Conservation (phyloP, 1,140 invertebrate genomes). For the Heterodera carotae region DNA sequence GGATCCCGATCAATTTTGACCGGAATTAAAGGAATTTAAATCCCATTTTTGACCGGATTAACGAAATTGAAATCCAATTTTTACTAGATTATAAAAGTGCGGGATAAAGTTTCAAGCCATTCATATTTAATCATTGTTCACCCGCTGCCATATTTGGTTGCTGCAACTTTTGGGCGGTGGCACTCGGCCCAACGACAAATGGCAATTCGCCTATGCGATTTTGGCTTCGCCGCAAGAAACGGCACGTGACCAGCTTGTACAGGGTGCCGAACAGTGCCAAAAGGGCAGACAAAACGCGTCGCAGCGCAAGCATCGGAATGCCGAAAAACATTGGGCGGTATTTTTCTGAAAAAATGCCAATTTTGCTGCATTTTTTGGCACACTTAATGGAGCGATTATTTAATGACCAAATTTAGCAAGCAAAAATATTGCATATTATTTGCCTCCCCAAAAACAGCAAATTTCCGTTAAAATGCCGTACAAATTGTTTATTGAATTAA, state of each 20-base stretch:
- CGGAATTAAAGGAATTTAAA: too few relatives aligned
- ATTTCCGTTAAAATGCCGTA: too few relatives aligned
- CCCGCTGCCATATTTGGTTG: neutral
- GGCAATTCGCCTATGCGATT: conserved; percentile 23
- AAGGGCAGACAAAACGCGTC: neutral
- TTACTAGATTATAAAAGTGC: too few relatives aligned
- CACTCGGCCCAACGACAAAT: neutral
- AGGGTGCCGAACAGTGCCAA: neutral
- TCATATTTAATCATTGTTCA: neutral
- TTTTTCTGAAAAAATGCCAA: neutral
- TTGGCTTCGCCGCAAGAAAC: conserved; percentile 5
- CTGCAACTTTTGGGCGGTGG: neutral
- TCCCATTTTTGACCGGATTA: too few relatives aligned
- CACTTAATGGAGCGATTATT: too few relatives aligned
- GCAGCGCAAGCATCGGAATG: neutral
- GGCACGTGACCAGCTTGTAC: conserved; percentile 3
- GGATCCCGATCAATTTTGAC: too few relatives aligned
- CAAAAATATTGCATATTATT: too few relatives aligned
- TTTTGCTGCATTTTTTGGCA: neutral
- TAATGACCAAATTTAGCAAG: too few relatives aligned
- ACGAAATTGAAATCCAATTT: too few relatives aligned
- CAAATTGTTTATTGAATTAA: too few relatives aligned
- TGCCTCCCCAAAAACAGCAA: too few relatives aligned
- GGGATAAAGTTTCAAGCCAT: too few relatives aligned
- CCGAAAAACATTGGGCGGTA: neutral